phyloP scores from a whole-genome alignment of 2,888 invertebrate genomes.

The Coelinius sp. region DNA sequence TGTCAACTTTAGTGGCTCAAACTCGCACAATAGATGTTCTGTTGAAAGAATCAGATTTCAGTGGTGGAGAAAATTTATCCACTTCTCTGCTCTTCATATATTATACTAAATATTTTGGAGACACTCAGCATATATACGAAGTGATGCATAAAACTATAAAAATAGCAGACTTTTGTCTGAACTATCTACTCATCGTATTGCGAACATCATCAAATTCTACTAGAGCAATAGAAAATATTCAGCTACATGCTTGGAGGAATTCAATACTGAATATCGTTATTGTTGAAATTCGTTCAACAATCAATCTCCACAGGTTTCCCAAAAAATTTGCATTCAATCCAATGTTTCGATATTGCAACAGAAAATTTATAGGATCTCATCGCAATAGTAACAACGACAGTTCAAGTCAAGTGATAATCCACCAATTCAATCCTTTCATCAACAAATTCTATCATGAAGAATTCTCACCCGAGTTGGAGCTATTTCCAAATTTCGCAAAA shows the following conservation, averaged over 20 bases:
- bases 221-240: background rate
- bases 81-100: background rate
- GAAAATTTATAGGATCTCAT: too few species aligned
- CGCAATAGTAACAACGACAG: background rate
- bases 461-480: constrained; percentile 18
- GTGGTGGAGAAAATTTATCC: background rate
- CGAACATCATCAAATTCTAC: background rate
- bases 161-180: background rate
- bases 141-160: background rate
- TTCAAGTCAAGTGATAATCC: constrained; percentile 20
- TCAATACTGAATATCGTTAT: background rate
- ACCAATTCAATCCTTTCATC: constrained; percentile 45
- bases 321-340: too few species aligned
- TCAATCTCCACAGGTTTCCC: background rate
- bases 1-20: background rate
- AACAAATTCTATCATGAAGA: constrained; percentile 10
- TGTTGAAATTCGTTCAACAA: background rate
- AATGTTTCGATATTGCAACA: too few species aligned
- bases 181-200: constrained; percentile 1
- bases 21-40: background rate
- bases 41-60: background rate
- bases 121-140: background rate
- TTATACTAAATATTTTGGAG: background rate
- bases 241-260: background rate
- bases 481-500: constrained; percentile 48